These are phyloP conservation scores for Passer domesticus DNA, from an alignment of 2,113 vertebrate species.

Conservation along the genomic window DNA sequence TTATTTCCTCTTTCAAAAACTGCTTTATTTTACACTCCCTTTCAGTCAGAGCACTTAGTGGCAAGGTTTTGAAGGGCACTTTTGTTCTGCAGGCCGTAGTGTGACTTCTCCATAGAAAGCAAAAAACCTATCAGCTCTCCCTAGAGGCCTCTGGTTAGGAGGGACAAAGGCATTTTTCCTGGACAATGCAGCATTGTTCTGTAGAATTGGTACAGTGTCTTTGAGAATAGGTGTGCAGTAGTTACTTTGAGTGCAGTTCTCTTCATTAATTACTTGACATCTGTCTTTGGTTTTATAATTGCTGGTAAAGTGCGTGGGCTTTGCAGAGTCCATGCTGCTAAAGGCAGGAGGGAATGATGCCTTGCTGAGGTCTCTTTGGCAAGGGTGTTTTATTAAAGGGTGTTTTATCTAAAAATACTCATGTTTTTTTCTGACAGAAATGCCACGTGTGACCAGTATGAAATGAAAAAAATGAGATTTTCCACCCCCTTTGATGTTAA, in stretches of 20 bases:
- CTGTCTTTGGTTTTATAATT: neutral
- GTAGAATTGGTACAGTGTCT: neutral
- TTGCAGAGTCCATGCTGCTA: neutral
- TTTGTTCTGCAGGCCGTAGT: neutral
- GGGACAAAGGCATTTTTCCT: slow-evolving; percentile 7
- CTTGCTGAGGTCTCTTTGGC: neutral
- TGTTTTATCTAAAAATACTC: neutral
- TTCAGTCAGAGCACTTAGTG: slow-evolving; percentile 34
- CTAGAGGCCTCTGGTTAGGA: neutral
- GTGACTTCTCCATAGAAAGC: slow-evolving; percentile 12
- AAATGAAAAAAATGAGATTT: neutral
- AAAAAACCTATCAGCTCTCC: slow-evolving; percentile 10
- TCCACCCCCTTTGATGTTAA: neutral
- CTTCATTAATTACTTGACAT: neutral
- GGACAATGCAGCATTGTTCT: neutral
- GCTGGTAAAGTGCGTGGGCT: neutral
- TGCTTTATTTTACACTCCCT: neutral
- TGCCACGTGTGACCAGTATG: neutral
- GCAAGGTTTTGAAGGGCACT: slow-evolving; percentile 14
- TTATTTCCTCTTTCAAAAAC: neutral
- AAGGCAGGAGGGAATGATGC: neutral
- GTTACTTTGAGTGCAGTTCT: neutral
- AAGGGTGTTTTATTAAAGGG: neutral
- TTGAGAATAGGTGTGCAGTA: neutral
- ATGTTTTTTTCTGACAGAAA: neutral